Evolutionary conservation across 2,113 vertebrate species (phyloP).

Genomic region (Neodon shergylaensis): DNA sequence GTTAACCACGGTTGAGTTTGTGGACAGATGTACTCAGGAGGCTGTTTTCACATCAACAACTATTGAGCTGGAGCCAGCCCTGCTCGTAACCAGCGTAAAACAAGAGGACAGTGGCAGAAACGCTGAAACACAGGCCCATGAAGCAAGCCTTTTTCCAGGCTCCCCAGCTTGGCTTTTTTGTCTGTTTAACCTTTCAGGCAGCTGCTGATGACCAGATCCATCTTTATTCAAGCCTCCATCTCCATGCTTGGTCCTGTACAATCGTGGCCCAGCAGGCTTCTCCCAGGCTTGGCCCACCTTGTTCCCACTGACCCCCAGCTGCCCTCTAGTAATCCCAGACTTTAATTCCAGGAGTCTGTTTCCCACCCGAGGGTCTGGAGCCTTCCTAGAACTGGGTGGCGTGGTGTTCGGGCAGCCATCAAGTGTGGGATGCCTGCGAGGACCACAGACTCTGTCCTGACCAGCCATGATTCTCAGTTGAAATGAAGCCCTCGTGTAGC

Average conservation of each 20-base stretch:
- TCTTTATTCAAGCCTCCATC: background rate
- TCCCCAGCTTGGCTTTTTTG: background rate
- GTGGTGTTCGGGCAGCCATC: background rate
- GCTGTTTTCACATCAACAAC: background rate
- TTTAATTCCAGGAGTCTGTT: background rate
- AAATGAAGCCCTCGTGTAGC: background rate
- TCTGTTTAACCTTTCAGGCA: background rate
- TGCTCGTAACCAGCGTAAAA: background rate
- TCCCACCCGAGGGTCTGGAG: background rate
- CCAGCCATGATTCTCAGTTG: background rate
- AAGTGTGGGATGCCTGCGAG: background rate
- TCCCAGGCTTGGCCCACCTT: background rate
- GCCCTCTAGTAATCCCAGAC: background rate
- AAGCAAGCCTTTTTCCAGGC: background rate
- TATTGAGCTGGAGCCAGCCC: background rate
- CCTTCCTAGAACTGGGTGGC: background rate
- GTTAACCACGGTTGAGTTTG: background rate
- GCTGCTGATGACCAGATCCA: background rate
- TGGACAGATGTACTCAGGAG: conserved; percentile 2
- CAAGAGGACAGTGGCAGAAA: background rate
- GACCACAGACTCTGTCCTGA: background rate
- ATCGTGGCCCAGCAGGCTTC: background rate
- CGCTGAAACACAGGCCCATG: background rate
- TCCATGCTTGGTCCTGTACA: background rate
- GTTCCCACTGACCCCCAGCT: background rate